These are phyloP conservation scores for Anorthoa munda DNA, from an alignment of 2,888 invertebrate genomes.

Conservation along the genomic window DNA sequence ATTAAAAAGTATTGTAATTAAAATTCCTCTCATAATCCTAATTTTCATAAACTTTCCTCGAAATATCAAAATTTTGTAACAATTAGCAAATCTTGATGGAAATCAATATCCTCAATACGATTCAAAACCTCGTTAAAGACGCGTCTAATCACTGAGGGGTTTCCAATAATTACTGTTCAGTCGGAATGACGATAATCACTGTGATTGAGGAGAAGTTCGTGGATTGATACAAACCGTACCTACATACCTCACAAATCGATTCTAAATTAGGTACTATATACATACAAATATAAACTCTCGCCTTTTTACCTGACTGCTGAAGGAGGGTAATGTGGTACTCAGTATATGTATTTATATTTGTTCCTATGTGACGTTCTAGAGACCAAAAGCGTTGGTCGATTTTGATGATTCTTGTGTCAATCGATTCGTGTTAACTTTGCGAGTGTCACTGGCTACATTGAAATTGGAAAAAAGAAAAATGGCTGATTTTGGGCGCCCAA, in stretches of 20 bases:
- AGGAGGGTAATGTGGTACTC: no score
- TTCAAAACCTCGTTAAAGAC: constrained; percentile 40
- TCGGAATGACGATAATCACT: constrained; percentile 25
- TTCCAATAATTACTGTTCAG: constrained; percentile 47
- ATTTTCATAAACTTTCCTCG: neutral
- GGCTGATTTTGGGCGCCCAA: no score
- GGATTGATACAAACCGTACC: neutral
- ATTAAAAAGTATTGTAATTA: neutral
- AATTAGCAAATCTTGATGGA: constrained; percentile 30
- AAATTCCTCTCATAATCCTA: neutral
- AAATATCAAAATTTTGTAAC: neutral
- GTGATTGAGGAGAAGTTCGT: constrained; percentile 3
- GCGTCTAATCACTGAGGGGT: constrained; percentile 38
- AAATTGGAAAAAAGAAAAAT: no score
- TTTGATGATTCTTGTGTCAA: no score
- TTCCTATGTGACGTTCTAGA: no score
- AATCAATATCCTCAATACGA: constrained; percentile 38
- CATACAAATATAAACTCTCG: no score
- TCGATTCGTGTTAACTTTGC: no score
- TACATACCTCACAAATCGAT: neutral
- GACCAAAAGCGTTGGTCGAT: no score
- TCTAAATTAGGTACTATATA: neutral
- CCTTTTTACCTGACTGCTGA: no score
- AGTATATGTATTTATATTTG: no score
- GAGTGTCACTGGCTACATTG: no score